Percentiles rank a stretch among this genome's conserved stretches.
phyloP scores from a whole-genome alignment of 2,888 invertebrate species.

The Hipparchia semele region DNA sequence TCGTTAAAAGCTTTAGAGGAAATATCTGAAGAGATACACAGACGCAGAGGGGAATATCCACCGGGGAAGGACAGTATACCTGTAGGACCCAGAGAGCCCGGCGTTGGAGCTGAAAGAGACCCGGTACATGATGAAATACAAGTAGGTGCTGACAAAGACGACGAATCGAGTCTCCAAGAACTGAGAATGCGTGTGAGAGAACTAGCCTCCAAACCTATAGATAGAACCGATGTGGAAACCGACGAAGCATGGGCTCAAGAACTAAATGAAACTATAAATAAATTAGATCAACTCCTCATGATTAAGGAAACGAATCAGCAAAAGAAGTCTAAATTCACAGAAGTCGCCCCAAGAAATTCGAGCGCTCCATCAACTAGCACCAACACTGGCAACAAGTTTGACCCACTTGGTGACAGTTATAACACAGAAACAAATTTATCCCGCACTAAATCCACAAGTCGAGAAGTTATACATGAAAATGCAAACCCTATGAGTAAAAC shows the following conservation, averaged over 20 bases:
- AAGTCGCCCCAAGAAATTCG: slow-evolving; percentile 63
- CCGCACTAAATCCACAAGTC: slow-evolving; percentile 66
- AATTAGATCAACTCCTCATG: slow-evolving; percentile 87
- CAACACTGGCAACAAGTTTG: slow-evolving; percentile 54
- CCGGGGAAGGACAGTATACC: slow-evolving; percentile 74
- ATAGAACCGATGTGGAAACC: slow-evolving; percentile 87
- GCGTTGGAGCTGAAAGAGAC: slow-evolving; percentile 88
- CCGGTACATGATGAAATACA: slow-evolving; percentile 69
- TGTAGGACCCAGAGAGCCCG: slow-evolving; percentile 85
- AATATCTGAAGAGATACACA: slow-evolving; percentile 96
- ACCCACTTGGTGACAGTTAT: slow-evolving; percentile 65
- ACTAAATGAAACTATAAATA: slow-evolving; percentile 89
- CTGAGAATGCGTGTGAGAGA: slow-evolving; percentile 87
- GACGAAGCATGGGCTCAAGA: slow-evolving; percentile 90
- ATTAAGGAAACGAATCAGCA: slow-evolving; percentile 85
- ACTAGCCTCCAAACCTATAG: slow-evolving; percentile 88
- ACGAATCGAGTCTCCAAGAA: slow-evolving; percentile 85
- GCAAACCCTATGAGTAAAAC: slow-evolving; percentile 61
- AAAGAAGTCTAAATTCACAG: slow-evolving; percentile 76
- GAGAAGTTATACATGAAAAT: slow-evolving; percentile 67
- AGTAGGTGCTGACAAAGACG: slow-evolving; percentile 65
- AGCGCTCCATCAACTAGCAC: slow-evolving; percentile 73
- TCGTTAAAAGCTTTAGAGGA: slow-evolving; percentile 93
- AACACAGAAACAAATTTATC: slow-evolving; percentile 59
- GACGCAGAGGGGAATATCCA: slow-evolving; percentile 83